Percentiles rank a stretch among this genome's conserved stretches.
These are phyloP conservation scores for Sus cebifrons DNA, from an alignment of 2,797 vertebrate genomes.

Conservation along the genomic window DNA sequence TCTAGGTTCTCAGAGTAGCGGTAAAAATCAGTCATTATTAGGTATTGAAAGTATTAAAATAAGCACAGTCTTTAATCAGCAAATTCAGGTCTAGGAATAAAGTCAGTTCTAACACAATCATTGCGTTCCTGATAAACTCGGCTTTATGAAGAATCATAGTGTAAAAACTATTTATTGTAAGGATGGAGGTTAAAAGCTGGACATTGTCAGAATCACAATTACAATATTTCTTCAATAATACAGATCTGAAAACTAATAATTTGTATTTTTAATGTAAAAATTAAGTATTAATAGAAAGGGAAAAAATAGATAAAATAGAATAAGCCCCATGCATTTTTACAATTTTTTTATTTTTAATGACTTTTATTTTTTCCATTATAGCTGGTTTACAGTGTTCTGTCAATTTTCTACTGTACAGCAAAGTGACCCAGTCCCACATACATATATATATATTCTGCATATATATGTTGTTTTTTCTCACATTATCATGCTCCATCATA, in stretches of 20 bases:
- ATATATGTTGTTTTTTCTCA: too few relatives aligned
- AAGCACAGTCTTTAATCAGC: neutral
- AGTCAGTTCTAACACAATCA: neutral
- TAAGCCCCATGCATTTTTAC: neutral
- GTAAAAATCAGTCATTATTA: constrained; percentile 23
- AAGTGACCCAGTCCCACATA: too few relatives aligned
- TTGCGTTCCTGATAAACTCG: neutral
- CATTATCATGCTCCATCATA: too few relatives aligned
- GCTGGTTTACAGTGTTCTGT: too few relatives aligned
- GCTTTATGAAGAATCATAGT: neutral
- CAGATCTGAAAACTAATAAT: constrained; percentile 30
- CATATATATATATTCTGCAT: too few relatives aligned
- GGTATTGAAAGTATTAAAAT: neutral
- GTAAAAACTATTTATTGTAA: constrained; percentile 11
- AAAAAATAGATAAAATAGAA: constrained; percentile 11
- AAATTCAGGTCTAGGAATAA: neutral
- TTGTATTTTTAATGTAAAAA: constrained; percentile 59
- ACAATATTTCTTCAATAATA: constrained; percentile 37
- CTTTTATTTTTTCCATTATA: too few relatives aligned
- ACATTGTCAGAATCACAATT: constrained; percentile 36
- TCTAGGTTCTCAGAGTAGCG: neutral
- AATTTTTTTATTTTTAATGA: too few relatives aligned
- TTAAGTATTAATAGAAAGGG: constrained; percentile 57
- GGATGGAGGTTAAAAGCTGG: neutral
- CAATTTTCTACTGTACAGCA: too few relatives aligned